Conservation (phyloP, 2,888 invertebrate species). For the Suillia variegata region DNA sequence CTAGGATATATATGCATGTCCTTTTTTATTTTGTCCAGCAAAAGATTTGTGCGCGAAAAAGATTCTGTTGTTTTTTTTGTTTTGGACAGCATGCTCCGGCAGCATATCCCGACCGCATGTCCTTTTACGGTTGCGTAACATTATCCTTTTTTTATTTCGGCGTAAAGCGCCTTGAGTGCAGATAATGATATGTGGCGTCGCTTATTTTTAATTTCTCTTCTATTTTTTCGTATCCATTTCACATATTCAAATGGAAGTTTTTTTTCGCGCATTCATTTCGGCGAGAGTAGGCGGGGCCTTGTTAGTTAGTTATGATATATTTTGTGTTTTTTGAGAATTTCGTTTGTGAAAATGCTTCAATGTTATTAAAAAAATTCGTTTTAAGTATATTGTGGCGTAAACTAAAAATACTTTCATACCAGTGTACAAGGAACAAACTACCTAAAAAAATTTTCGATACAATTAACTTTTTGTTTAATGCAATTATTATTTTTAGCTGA, state of each 20-base stretch:
- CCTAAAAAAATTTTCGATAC: too few relatives aligned
- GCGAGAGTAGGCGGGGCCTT: neutral
- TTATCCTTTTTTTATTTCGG: slow-evolving; percentile 27
- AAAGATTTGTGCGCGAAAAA: slow-evolving; percentile 19
- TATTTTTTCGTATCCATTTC: too few relatives aligned
- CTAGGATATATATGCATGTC: slow-evolving; percentile 13
- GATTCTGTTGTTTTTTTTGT: slow-evolving; percentile 8
- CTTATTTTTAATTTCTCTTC: neutral
- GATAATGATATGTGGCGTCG: slow-evolving; percentile 44
- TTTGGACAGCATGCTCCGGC: too few relatives aligned
- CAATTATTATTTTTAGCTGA: too few relatives aligned
- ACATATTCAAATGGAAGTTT: neutral
- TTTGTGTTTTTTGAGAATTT: too few relatives aligned
- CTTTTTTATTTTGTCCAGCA: neutral
- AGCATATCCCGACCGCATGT: too few relatives aligned
- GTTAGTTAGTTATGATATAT: neutral
- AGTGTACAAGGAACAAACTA: too few relatives aligned
- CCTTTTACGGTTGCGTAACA: neutral
- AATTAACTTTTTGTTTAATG: too few relatives aligned
- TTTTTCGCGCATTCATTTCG: neutral
- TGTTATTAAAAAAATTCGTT: too few relatives aligned
- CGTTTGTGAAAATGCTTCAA: too few relatives aligned
- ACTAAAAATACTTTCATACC: too few relatives aligned
- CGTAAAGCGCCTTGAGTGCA: slow-evolving; percentile 50
- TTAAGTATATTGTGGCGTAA: too few relatives aligned